Evolutionary conservation across 2,797 vertebrate species (phyloP).

Genomic region (Brotula barbata): DNA sequence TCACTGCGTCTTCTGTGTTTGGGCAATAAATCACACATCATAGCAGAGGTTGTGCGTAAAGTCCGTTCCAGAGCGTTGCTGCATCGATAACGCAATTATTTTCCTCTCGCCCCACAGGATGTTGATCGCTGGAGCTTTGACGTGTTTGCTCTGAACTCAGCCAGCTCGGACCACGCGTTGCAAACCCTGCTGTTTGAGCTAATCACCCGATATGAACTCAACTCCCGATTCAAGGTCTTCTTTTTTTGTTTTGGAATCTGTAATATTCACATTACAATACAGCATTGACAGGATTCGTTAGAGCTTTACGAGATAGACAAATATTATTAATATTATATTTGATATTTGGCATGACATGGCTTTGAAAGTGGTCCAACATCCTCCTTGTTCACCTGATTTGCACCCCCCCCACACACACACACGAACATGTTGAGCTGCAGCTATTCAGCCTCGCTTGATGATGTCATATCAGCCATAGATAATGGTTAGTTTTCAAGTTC

Average conservation of each 20-base stretch:
- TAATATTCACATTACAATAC: not conserved
- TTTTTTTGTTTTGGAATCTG: not conserved
- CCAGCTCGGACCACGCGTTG: slow-evolving; percentile 84
- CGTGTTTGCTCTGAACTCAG: slow-evolving; percentile 86
- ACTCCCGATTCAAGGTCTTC: slow-evolving; percentile 89
- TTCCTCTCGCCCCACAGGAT: slow-evolving; percentile 72
- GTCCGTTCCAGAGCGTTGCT: slow-evolving; percentile 4
- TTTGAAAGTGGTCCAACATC: too few relatives aligned
- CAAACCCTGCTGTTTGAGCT: slow-evolving; percentile 87
- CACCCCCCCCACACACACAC: too few relatives aligned
- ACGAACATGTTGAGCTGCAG: too few relatives aligned
- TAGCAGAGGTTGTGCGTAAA: slow-evolving; percentile 14
- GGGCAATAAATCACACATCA: slow-evolving; percentile 37
- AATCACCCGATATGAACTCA: slow-evolving; percentile 89
- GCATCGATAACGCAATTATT: slow-evolving; percentile 23
- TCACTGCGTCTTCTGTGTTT: slow-evolving; percentile 18
- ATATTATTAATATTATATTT: too few relatives aligned
- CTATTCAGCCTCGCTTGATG: too few relatives aligned
- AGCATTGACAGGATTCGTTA: too few relatives aligned
- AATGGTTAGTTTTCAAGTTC: too few relatives aligned
- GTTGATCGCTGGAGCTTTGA: slow-evolving; percentile 92
- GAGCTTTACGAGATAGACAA: not conserved
- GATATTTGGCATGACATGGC: too few relatives aligned
- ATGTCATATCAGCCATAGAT: too few relatives aligned
- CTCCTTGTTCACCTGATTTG: too few relatives aligned